phyloP scores from a whole-genome alignment of 1,140 invertebrate species.

The Drosophila eugracilis region DNA sequence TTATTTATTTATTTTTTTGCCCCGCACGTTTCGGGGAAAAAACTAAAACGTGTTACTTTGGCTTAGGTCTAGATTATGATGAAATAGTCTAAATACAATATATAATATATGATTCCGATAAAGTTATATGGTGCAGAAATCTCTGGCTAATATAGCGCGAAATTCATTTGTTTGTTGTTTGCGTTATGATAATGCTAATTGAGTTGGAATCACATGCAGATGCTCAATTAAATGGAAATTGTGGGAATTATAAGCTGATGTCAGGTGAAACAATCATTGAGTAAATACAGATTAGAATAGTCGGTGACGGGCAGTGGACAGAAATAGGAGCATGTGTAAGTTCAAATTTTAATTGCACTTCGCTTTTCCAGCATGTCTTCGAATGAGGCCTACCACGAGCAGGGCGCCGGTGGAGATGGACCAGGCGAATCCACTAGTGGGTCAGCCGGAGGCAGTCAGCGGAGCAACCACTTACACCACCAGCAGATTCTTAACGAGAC shows the following conservation, averaged over 20 bases:
- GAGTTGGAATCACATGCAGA: constrained; percentile 9
- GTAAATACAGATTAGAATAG: constrained; percentile 6
- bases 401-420: constrained; percentile 54
- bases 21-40: constrained; percentile 25
- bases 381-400: constrained; percentile 77
- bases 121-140: constrained; percentile 14
- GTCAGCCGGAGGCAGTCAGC: constrained; percentile 26
- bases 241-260: constrained; percentile 40
- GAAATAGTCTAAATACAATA: constrained; percentile 7
- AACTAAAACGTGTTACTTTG: constrained; percentile 12
- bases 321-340: constrained; percentile 19
- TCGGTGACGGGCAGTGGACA: neutral
- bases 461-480: constrained; percentile 48
- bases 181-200: constrained; percentile 46
- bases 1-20: constrained; percentile 19
- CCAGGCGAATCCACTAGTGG: constrained; percentile 31
- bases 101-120: neutral
- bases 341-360: neutral
- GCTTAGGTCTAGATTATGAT: neutral
- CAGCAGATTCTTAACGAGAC: constrained; percentile 73
- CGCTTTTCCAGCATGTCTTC: constrained; percentile 67
- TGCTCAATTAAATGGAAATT: constrained; percentile 54
- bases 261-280: constrained; percentile 31
- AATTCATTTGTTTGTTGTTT: constrained; percentile 23
- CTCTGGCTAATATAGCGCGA: neutral